phyloP scores from a whole-genome alignment of 2,797 vertebrate species.

The Sylvia borin region DNA sequence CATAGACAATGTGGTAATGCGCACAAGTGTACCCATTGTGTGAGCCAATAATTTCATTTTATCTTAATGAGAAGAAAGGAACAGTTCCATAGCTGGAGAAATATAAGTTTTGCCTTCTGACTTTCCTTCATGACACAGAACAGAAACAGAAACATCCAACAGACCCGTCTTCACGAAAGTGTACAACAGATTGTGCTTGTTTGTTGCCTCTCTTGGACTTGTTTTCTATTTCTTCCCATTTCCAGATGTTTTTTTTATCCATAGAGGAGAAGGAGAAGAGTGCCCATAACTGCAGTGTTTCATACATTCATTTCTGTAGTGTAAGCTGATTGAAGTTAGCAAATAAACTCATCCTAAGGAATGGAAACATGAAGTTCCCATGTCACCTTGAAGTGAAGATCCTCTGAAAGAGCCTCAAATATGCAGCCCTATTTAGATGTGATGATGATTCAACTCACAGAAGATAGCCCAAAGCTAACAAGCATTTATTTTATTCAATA shows the following conservation, averaged over 20 bases:
- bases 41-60: background rate
- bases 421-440: background rate
- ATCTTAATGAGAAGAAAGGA: background rate
- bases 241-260: background rate
- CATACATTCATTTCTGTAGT: background rate
- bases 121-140: background rate
- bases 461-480: background rate
- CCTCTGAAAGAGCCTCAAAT: background rate
- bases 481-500: background rate
- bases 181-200: background rate
- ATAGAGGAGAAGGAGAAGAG: background rate
- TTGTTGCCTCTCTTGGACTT: background rate
- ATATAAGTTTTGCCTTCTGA: background rate
- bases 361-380: background rate
- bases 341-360: background rate
- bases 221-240: background rate
- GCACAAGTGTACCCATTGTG: accelerated
- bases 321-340: background rate
- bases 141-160: background rate
- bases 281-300: background rate
- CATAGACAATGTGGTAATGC: background rate
- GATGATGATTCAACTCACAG: background rate
- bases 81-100: background rate
- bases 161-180: background rate
- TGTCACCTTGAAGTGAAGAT: background rate